Conservation (phyloP, 2,113 vertebrate species). For the Chamaetylas fuelleborni region DNA sequence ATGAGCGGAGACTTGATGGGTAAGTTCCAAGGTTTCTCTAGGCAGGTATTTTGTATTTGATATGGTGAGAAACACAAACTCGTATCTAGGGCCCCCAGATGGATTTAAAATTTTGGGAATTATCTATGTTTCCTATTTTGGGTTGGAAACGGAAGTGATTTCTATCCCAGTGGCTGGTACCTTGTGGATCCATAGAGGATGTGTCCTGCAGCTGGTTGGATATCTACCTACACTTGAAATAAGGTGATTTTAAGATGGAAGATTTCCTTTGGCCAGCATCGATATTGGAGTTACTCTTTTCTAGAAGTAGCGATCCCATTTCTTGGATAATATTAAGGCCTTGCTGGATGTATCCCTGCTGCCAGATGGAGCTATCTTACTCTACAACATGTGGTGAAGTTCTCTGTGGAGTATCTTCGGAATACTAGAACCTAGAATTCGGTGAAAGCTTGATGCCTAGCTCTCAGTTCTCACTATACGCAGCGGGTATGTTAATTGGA, state of each 20-base stretch:
- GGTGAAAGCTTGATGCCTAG: constrained; percentile 68
- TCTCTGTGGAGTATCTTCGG: constrained; percentile 77
- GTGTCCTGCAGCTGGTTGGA: constrained; percentile 80
- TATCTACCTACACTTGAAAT: constrained; percentile 74
- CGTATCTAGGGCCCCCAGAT: constrained; percentile 83
- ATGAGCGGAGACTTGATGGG: constrained; percentile 95
- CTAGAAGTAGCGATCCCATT: constrained; percentile 68
- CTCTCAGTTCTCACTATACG: constrained; percentile 58
- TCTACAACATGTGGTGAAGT: constrained; percentile 68
- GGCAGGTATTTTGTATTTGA: constrained; percentile 88
- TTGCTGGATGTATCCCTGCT: constrained; percentile 86
- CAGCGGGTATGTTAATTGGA: constrained; percentile 73
- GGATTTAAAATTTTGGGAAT: constrained; percentile 86
- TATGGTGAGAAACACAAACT: constrained; percentile 87
- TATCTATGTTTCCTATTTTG: constrained; percentile 83
- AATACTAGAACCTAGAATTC: constrained; percentile 70
- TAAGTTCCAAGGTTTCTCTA: constrained; percentile 89
- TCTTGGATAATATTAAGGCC: constrained; percentile 83
- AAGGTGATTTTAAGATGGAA: constrained; percentile 71
- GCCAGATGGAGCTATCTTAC: constrained; percentile 77
- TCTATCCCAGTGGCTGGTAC: constrained; percentile 79
- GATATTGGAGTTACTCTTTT: constrained; percentile 79
- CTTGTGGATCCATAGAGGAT: constrained; percentile 80
- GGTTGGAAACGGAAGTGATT: constrained; percentile 85
- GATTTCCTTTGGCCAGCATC: constrained; percentile 73